Evolutionary conservation across 2,888 invertebrate genomes (phyloP), one percentile per base, ranked within the genome.

Genomic region (Ctenicera cuprea): DNA sequence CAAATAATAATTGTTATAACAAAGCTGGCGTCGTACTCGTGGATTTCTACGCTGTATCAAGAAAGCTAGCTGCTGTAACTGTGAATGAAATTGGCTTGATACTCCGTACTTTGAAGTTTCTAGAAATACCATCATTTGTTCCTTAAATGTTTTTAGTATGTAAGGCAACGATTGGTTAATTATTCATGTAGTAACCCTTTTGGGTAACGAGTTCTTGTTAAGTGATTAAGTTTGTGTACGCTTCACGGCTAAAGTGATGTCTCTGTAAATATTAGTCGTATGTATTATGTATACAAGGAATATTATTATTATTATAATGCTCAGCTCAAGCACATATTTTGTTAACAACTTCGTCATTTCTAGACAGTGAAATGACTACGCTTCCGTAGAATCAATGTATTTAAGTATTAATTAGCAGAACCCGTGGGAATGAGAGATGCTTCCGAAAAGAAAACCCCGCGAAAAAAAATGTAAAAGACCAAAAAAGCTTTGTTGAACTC

Each of bases 171-270:
- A 48, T 18, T 16, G 14, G 16, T 48, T 14, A 18, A 48, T 16
- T 18, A 48, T 48, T 48, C 18, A 48, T 48, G 48, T 18, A 48
- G 48, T 4, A 8, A 48, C 16, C 43, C 43, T 26, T n/a, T n/a
- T 43, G 14, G n/a, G 16, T 43, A 43, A 16, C 43, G 14, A 43
- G 14, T 16, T 43, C 16, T 43, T 43, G 43, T 43, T 43, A 43
- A 43, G 43, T 43, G 43, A 43, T 43, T 43, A 43, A 16, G n/a
- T 43, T 43, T n/a, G 43, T 43, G n/a, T n/a, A 14, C 43, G 43
- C 16, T 16, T 43, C 8, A 9, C 43, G 14, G n/a, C n/a, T 16
- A 43, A n/a, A 16, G 43, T 43, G 33, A 33, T 33, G 33, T 33
- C 33, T 33, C 33, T 33, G 33, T 9, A 33, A 1, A 33, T 9